A percentile compares a stretch with the other conserved stretches of the same genome.
Conservation (phyloP, 2,797 vertebrate species). For the Chaunax sp. region DNA sequence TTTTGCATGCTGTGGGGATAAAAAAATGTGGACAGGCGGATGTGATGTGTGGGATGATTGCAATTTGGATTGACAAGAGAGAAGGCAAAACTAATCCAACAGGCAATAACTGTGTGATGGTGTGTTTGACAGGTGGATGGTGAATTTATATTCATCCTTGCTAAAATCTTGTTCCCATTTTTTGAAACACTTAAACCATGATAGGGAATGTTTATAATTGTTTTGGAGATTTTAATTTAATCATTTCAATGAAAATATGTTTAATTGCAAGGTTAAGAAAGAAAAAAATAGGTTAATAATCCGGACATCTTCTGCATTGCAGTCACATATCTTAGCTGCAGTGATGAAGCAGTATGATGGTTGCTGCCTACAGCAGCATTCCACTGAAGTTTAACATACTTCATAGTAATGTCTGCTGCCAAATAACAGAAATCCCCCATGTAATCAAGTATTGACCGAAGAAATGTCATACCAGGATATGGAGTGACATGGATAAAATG, state of each 20-base stretch:
- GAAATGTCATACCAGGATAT: conserved; percentile 19
- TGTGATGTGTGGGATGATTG: conserved; percentile 38
- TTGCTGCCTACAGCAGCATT: conserved; percentile 52
- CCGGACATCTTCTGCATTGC: conserved; percentile 22
- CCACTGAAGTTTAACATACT: conserved; percentile 43
- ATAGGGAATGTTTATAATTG: not conserved
- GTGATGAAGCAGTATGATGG: conserved; percentile 35
- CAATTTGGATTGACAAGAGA: conserved; percentile 19
- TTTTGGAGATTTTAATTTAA: too few relatives aligned
- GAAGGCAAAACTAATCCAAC: conserved; percentile 16
- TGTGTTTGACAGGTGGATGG: conserved; percentile 18
- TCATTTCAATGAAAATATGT: not conserved
- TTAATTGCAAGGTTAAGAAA: conserved; percentile 14
- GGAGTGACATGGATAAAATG: conserved; percentile 17
- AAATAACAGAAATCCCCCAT: conserved; percentile 39
- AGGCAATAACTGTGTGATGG: conserved; percentile 14
- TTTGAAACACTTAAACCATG: conserved; percentile 1
- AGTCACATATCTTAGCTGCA: conserved; percentile 29
- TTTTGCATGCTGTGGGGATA: conserved; percentile 22
- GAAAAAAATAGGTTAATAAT: conserved; percentile 17
- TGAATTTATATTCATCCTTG: conserved; percentile 5
- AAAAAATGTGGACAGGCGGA: conserved; percentile 21
- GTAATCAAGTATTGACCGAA: conserved; percentile 19
- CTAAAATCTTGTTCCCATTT: not conserved
- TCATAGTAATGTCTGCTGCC: conserved; percentile 37